phyloP scores from a whole-genome alignment of 2,888 invertebrate species.

The Andrena praecox region DNA sequence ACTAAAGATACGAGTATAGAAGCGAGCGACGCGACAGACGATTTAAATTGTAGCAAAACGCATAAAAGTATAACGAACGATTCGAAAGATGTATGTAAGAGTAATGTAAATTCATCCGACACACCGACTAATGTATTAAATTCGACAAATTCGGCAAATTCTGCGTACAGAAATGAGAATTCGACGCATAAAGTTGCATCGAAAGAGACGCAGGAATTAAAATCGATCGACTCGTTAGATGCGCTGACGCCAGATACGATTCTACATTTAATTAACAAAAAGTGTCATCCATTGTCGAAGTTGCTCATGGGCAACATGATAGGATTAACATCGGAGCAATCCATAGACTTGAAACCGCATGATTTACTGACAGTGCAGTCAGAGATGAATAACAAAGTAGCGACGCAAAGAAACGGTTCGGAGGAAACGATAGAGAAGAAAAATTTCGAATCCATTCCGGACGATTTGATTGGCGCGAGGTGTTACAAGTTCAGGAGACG shows the following conservation, averaged over 20 bases:
- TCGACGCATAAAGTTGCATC: background rate
- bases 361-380: background rate
- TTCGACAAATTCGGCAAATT: constrained; percentile 8
- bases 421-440: constrained; percentile 40
- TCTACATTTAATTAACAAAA: constrained; percentile 78
- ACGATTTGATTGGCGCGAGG: constrained; percentile 45
- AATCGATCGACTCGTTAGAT: constrained; percentile 65
- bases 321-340: constrained; percentile 77
- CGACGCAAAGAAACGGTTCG: background rate
- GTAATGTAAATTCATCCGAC: background rate
- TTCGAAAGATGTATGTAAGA: background rate
- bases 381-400: constrained; percentile 19
- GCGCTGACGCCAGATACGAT: constrained; percentile 80
- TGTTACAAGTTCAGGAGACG: constrained; percentile 57
- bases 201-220: constrained; percentile 29
- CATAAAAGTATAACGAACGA: constrained; percentile 15
- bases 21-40: background rate
- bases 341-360: constrained; percentile 61
- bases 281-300: constrained; percentile 79
- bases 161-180: constrained; percentile 24
- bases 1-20: background rate
- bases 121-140: background rate
- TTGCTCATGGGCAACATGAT: constrained; percentile 81
- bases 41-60: background rate
- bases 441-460: constrained; percentile 40